Conservation (phyloP, 1,140 invertebrate species). For the Sycobia sp. region DNA sequence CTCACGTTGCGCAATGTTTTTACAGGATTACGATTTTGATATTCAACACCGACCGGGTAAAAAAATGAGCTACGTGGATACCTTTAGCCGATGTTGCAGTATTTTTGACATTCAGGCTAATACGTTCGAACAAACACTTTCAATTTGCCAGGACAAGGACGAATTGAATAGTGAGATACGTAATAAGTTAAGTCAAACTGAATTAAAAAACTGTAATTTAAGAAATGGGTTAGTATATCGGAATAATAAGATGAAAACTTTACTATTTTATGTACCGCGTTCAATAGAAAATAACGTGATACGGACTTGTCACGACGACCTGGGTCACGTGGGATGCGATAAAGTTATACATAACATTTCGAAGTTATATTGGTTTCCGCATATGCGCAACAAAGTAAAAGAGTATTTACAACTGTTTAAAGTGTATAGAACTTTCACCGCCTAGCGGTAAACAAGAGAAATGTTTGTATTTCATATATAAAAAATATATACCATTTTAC, state of each 20-base stretch:
- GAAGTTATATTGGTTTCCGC: conserved; percentile 31
- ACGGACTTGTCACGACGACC: too few relatives aligned
- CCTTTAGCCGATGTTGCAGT: conserved; percentile 32
- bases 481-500: conserved; percentile 42
- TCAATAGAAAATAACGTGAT: conserved; percentile 32
- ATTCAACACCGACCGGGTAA: conserved; percentile 45
- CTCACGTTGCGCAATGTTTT: conserved; percentile 44
- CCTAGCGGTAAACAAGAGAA: conserved; percentile 23
- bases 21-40: conserved; percentile 46
- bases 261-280: conserved; percentile 38
- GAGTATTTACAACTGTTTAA: conserved; percentile 19
- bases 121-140: neutral
- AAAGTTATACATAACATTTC: conserved; percentile 32
- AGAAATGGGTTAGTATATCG: conserved; percentile 19
- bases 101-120: neutral
- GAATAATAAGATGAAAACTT: conserved; percentile 16
- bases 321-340: neutral
- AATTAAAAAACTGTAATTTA: conserved; percentile 16
- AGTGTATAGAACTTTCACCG: conserved; percentile 20
- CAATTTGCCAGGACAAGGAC: neutral
- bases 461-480: conserved; percentile 40
- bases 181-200: conserved; percentile 2
- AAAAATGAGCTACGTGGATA: conserved; percentile 50
- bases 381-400: conserved; percentile 4
- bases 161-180: neutral